Conservation (phyloP, 2,797 vertebrate species). For the Heteromormyrus szaboi region DNA sequence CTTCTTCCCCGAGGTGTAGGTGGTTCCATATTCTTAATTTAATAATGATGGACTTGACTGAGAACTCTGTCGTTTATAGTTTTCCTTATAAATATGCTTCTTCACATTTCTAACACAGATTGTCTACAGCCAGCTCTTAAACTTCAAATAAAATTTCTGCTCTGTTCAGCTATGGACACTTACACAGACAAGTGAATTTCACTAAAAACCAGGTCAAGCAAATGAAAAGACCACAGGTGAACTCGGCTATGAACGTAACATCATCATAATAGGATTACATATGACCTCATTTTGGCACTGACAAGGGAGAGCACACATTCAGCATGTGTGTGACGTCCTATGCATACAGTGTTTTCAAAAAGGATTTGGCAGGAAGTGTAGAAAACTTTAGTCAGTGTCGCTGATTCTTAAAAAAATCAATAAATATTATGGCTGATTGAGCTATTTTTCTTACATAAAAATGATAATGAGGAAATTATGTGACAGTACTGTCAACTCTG, state of each 20-base stretch:
- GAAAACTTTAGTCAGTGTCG: not conserved
- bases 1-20: not conserved
- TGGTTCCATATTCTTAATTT: not conserved
- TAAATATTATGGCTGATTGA: not conserved
- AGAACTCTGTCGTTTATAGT: not conserved
- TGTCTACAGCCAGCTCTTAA: not conserved
- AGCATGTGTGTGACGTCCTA: not conserved
- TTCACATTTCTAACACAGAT: not conserved
- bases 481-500: not conserved
- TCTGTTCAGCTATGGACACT: not conserved
- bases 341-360: not conserved
- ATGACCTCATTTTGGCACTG: not conserved
- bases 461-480: not conserved
- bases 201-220: not conserved
- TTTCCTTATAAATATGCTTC: not conserved
- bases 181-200: not conserved
- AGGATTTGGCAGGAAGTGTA: not conserved
- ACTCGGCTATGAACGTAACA: not conserved
- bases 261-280: not conserved
- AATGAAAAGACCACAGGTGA: not conserved
- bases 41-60: not conserved
- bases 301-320: not conserved
- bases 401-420: conserved; percentile 2
- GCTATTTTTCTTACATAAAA: not conserved
- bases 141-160: not conserved